These are phyloP conservation scores for Eira barbara DNA, from an alignment of 2,113 vertebrate genomes.

Conservation along the genomic window DNA sequence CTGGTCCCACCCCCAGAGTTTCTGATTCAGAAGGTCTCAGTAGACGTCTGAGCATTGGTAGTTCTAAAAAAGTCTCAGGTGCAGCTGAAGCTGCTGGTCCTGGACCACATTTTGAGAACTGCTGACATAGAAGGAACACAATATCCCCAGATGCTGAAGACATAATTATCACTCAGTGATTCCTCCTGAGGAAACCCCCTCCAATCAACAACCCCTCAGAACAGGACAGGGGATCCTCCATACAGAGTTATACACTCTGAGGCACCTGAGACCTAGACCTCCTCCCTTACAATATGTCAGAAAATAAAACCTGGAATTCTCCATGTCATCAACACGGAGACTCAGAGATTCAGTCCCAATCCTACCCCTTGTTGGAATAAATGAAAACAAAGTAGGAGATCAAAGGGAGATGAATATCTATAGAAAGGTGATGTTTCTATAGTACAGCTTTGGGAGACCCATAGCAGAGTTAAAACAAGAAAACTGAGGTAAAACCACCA, in stretches of 20 bases:
- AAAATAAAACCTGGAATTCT: not conserved
- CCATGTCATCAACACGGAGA: fast-evolving
- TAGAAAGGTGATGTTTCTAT: not conserved
- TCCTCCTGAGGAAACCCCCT: not conserved
- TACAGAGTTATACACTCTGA: not conserved
- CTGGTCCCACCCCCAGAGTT: not conserved
- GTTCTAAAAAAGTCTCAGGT: not conserved
- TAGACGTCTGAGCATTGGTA: not conserved
- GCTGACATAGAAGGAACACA: not conserved
- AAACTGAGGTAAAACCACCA: not conserved
- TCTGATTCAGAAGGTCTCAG: not conserved
- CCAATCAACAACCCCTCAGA: not conserved
- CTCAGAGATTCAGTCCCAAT: not conserved
- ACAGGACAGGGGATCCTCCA: not conserved
- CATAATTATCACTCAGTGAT: not conserved
- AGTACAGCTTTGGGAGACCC: not conserved
- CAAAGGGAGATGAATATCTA: fast-evolving
- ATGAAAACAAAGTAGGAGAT: not conserved
- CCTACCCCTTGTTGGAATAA: fast-evolving
- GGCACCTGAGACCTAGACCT: not conserved
- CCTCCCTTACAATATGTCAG: fast-evolving
- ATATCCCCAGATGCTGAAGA: not conserved
- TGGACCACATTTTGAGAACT: not conserved
- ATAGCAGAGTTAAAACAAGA: not conserved
- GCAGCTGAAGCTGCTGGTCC: not conserved